Percentiles rank a stretch among this genome's conserved stretches.
These are phyloP conservation scores for Lithophane ornitopus DNA, from an alignment of 2,888 invertebrate species.

Conservation along the genomic window DNA sequence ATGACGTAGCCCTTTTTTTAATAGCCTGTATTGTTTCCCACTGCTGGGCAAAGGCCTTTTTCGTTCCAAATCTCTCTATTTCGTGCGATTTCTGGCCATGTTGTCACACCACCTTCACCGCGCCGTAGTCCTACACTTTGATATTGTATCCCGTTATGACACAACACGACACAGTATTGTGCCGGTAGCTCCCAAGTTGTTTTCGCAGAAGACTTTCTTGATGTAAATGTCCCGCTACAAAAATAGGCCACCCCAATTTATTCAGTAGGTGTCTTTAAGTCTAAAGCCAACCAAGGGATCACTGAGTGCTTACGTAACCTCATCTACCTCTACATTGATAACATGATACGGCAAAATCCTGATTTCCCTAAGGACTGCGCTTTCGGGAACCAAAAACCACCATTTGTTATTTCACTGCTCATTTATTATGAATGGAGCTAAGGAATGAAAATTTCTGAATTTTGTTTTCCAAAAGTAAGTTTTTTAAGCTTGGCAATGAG, in stretches of 20 bases:
- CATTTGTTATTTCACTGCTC: conserved; percentile 45
- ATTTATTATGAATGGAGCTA: conserved; percentile 43
- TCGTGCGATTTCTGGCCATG: no score
- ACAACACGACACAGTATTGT: background rate
- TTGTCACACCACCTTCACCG: no score
- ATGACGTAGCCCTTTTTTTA: background rate
- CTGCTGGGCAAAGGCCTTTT: no score
- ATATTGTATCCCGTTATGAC: background rate
- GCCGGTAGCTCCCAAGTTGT: background rate
- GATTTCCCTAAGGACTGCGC: conserved; percentile 54
- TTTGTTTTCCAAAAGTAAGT: background rate
- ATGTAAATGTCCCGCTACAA: background rate
- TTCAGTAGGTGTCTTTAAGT: conserved; percentile 41
- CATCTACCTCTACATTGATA: conserved; percentile 58
- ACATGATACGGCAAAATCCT: conserved; percentile 45
- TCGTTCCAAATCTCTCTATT: no score
- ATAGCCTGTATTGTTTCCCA: no score
- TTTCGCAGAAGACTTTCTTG: background rate
- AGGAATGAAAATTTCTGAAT: conserved; percentile 32
- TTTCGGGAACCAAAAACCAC: conserved; percentile 53
- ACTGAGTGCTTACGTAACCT: conserved; percentile 37
- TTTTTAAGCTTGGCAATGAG: background rate
- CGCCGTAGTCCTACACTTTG: background rate
- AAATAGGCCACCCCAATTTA: conserved; percentile 43
- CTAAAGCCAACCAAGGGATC: conserved; percentile 52